Percentiles rank a stretch among this genome's conserved stretches.
These are phyloP conservation scores for Psittacula derbiana DNA, from an alignment of 2,797 vertebrate species.

Conservation along the genomic window DNA sequence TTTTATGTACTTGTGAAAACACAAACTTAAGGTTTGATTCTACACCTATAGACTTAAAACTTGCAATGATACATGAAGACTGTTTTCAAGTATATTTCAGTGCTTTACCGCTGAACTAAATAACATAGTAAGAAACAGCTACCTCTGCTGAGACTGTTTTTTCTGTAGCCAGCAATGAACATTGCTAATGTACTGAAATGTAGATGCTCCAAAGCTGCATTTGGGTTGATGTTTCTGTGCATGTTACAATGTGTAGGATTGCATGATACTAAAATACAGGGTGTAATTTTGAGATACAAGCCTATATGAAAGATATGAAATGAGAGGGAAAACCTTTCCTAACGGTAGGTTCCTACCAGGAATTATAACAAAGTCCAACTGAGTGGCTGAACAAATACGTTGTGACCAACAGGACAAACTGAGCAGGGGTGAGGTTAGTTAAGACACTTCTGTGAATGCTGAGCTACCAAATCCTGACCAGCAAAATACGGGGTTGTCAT, in stretches of 20 bases:
- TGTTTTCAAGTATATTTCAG: background rate
- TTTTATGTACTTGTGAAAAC: background rate
- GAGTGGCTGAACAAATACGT: background rate
- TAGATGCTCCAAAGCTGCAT: background rate
- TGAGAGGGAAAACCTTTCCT: background rate
- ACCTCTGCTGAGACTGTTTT: background rate
- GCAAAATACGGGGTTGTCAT: accelerated
- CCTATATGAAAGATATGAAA: background rate
- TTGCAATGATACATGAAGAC: background rate
- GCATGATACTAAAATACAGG: background rate
- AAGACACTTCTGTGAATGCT: background rate
- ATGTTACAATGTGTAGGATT: background rate
- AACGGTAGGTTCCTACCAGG: background rate
- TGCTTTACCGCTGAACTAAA: background rate
- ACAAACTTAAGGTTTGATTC: background rate
- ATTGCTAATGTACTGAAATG: background rate
- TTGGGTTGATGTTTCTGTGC: background rate
- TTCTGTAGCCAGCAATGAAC: background rate
- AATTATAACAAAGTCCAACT: background rate
- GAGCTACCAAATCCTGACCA: background rate
- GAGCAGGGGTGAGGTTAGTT: background rate
- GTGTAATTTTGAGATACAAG: background rate
- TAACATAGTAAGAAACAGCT: background rate
- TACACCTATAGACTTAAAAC: background rate
- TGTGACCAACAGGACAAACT: background rate